These are phyloP conservation scores for Erethizon dorsatum DNA, from an alignment of 2,797 vertebrate species.

Conservation along the genomic window DNA sequence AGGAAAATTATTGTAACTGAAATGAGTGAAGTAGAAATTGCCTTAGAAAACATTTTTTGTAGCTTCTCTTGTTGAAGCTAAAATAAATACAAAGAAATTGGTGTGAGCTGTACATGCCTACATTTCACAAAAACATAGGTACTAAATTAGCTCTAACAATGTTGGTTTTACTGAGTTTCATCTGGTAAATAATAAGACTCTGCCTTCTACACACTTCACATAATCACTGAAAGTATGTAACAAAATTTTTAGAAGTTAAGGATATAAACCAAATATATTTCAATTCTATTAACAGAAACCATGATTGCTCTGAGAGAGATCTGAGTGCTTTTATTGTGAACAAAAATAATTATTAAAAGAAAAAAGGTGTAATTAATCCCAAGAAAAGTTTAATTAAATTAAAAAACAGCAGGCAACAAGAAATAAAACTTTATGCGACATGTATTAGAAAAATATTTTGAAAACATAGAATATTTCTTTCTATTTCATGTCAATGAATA, in stretches of 20 bases:
- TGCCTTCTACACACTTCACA: neutral
- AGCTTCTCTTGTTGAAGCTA: neutral
- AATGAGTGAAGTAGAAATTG: neutral
- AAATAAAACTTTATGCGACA: slow-evolving; percentile 65
- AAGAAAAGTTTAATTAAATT: slow-evolving; percentile 76
- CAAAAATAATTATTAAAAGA: slow-evolving; percentile 56
- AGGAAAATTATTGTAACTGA: neutral
- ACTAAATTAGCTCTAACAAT: neutral
- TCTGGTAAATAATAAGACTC: neutral
- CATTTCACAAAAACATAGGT: neutral
- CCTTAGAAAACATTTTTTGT: neutral
- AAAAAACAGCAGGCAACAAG: neutral
- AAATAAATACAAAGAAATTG: neutral
- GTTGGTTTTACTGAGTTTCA: neutral
- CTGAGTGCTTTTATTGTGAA: neutral
- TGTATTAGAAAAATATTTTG: slow-evolving; percentile 60
- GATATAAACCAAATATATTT: neutral
- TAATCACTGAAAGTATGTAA: neutral
- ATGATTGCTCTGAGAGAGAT: neutral
- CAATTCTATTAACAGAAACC: slow-evolving; percentile 29
- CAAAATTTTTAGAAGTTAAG: slow-evolving; percentile 40
- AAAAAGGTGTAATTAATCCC: slow-evolving; percentile 61
- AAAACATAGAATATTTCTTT: slow-evolving; percentile 55
- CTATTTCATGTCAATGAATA: slow-evolving; percentile 73
- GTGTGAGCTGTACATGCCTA: neutral